Evolutionary conservation across 2,113 vertebrate genomes (phyloP).

Genomic region (Spermophilus dauricus): DNA sequence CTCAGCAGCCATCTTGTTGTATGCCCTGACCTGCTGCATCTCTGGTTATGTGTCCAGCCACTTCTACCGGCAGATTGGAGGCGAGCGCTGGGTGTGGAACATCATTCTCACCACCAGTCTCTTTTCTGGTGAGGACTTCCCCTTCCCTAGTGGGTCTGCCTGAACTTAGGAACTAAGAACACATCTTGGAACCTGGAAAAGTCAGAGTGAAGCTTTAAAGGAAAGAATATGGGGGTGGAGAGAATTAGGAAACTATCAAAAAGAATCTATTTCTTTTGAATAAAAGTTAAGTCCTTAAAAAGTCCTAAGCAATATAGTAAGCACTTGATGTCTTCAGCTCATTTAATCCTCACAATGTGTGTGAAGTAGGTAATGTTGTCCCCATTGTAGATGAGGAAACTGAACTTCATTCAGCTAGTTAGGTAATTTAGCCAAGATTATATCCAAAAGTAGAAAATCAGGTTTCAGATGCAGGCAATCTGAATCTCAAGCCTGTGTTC

Average conservation of each 20-base stretch:
- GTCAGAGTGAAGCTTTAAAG: constrained; percentile 3
- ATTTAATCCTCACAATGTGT: constrained; percentile 10
- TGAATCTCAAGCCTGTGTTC: not conserved
- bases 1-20: constrained; percentile 94
- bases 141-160: constrained; percentile 35
- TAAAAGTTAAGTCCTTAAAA: constrained; percentile 48
- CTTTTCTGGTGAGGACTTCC: constrained; percentile 93
- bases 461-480: constrained; percentile 30
- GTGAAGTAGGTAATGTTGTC: not conserved
- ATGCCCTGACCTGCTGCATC: constrained; percentile 95
- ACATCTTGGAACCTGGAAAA: not conserved
- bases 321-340: not conserved
- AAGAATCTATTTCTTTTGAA: not conserved
- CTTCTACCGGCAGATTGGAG: constrained; percentile 96
- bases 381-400: constrained; percentile 40
- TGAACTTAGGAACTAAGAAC: constrained; percentile 14
- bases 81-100: constrained; percentile 96
- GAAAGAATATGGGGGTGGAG: not conserved
- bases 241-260: not conserved
- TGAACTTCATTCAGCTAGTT: not conserved
- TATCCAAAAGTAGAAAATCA: constrained; percentile 23
- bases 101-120: constrained; percentile 95
- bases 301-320: not conserved
- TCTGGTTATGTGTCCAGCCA: constrained; percentile 95
- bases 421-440: constrained; percentile 39